Conservation (phyloP, 2,113 vertebrate genomes). For the Oreocharis arfaki region DNA sequence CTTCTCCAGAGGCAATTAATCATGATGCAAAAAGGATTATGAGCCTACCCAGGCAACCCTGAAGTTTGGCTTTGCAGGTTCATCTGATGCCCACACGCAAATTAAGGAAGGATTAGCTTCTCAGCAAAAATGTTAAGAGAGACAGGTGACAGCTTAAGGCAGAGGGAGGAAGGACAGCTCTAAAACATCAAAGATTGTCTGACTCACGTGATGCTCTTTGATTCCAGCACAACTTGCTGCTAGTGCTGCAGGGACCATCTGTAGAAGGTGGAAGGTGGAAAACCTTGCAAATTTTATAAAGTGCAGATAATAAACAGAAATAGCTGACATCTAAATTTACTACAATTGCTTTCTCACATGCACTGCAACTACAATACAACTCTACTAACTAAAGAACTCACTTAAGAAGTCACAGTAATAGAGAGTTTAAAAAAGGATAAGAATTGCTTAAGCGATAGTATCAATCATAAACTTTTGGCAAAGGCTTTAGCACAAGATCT, state of each 20-base stretch:
- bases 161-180: neutral
- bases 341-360: neutral
- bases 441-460: neutral
- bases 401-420: conserved; percentile 11
- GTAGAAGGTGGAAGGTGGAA: neutral
- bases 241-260: neutral
- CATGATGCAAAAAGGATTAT: neutral
- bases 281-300: neutral
- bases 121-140: neutral
- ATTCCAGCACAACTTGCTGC: neutral
- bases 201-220: neutral
- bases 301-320: neutral
- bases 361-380: neutral
- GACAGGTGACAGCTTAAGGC: neutral
- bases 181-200: neutral
- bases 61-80: neutral
- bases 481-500: neutral
- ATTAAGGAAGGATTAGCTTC: neutral
- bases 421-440: neutral
- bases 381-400: conserved; percentile 10
- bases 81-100: neutral
- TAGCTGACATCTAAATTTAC: neutral
- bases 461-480: conserved; percentile 33
- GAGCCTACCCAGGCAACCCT: neutral
- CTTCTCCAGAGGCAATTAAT: neutral